Percentiles rank a stretch among this genome's conserved stretches.
phyloP scores from a whole-genome alignment of 2,888 invertebrate genomes.

The Aromia moschata region DNA sequence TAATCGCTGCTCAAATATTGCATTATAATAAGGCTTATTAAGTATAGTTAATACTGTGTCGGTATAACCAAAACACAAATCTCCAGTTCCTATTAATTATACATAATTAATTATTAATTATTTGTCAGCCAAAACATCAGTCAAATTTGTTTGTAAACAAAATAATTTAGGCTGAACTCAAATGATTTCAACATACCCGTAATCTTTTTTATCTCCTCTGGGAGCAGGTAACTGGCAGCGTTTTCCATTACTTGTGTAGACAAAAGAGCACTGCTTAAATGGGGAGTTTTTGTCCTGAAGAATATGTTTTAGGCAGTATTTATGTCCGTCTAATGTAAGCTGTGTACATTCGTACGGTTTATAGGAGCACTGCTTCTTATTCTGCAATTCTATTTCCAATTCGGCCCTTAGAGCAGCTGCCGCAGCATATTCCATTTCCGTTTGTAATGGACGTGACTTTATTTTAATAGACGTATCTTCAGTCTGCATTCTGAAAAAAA shows the following conservation, averaged over 20 bases:
- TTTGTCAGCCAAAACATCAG: too few relatives aligned
- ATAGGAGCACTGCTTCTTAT: constrained; percentile 71
- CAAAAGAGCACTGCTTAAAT: constrained; percentile 81
- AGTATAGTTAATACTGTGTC: too few relatives aligned
- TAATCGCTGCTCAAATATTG: too few relatives aligned
- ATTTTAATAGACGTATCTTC: constrained; percentile 9
- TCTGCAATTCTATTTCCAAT: constrained; percentile 71
- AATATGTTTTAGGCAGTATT: constrained; percentile 85
- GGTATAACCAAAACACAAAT: too few relatives aligned
- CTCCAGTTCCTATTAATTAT: too few relatives aligned
- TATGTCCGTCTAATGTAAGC: constrained; percentile 75
- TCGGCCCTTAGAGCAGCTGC: constrained; percentile 61
- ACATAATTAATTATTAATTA: too few relatives aligned
- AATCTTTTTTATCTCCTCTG: constrained; percentile 75
- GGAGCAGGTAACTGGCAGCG: constrained; percentile 83
- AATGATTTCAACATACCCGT: constrained; percentile 67
- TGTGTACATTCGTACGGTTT: constrained; percentile 74
- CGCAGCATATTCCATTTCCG: constrained; percentile 10
- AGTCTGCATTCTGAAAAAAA: constrained; percentile 19
- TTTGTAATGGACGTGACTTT: constrained; percentile 6
- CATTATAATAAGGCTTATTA: too few relatives aligned
- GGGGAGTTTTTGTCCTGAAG: constrained; percentile 85
- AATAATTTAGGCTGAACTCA: too few relatives aligned
- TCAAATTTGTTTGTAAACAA: too few relatives aligned
- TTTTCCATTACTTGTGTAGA: constrained; percentile 74